Evolutionary conservation across 2,797 vertebrate species (phyloP).

Genomic region (Gadopsis bispinosus): DNA sequence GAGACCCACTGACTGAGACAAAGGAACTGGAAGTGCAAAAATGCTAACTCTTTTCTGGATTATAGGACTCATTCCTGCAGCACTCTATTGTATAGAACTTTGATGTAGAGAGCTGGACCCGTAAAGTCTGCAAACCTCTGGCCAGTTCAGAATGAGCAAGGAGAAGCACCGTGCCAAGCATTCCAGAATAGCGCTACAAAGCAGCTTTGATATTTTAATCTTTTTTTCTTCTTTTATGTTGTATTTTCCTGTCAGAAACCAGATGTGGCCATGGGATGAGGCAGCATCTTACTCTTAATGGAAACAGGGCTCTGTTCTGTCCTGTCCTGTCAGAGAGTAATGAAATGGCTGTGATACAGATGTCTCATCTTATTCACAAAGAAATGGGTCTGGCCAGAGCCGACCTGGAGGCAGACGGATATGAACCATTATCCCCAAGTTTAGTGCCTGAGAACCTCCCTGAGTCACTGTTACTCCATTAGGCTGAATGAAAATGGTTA

Average conservation of each 20-base stretch:
- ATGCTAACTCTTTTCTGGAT: too few relatives aligned
- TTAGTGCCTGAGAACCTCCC: constrained; percentile 40
- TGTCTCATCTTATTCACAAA: constrained; percentile 60
- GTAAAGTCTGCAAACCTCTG: background rate
- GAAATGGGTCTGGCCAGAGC: constrained; percentile 14
- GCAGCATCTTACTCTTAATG: constrained; percentile 22
- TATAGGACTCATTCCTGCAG: too few relatives aligned
- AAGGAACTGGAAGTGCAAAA: too few relatives aligned
- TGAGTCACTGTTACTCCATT: constrained; percentile 57
- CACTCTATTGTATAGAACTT: background rate
- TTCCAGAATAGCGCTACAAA: constrained; percentile 3
- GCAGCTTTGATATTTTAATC: constrained; percentile 20
- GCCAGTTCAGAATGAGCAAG: background rate
- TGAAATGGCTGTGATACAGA: constrained; percentile 46
- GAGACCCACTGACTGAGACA: too few relatives aligned
- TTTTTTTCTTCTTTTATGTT: constrained; percentile 19
- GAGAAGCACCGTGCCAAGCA: background rate
- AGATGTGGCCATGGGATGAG: constrained; percentile 24
- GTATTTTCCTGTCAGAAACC: constrained; percentile 29
- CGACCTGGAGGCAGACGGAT: constrained; percentile 12
- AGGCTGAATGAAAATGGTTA: constrained; percentile 39
- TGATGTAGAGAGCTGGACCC: background rate
- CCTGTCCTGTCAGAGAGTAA: constrained; percentile 39
- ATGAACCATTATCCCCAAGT: constrained; percentile 47
- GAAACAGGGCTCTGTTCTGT: constrained; percentile 14